Percentiles rank a stretch among this genome's conserved stretches.
These are phyloP conservation scores for Nasonia oneida DNA, from an alignment of 2,888 invertebrate genomes.

Conservation along the genomic window DNA sequence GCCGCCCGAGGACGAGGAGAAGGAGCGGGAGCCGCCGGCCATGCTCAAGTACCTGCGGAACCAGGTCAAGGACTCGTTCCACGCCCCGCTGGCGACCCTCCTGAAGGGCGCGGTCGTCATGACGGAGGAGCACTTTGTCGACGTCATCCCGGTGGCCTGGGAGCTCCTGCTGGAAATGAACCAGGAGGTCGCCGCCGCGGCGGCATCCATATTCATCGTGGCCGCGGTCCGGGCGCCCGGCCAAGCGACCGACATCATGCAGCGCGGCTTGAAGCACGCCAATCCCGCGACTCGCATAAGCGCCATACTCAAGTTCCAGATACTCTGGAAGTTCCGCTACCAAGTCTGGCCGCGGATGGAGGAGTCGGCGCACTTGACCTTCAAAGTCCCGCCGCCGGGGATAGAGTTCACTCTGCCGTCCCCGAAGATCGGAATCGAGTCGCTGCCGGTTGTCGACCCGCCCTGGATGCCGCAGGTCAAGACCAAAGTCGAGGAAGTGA, in stretches of 20 bases:
- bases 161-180: conserved; percentile 96
- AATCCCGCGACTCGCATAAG: conserved; percentile 91
- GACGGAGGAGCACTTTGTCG: conserved; percentile 91
- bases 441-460: conserved; percentile 96
- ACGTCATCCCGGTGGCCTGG: conserved; percentile 96
- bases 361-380: conserved; percentile 95
- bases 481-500: conserved; percentile 99
- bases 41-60: conserved; percentile 90
- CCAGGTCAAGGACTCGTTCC: conserved; percentile 93
- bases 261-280: conserved; percentile 90
- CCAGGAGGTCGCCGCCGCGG: conserved; percentile 90
- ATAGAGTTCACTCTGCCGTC: conserved; percentile 99
- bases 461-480: conserved; percentile 99
- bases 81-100: conserved; percentile 91
- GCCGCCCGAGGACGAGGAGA: conserved; percentile 76
- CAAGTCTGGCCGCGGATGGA: conserved; percentile 99
- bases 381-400: conserved; percentile 99
- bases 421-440: conserved; percentile 98
- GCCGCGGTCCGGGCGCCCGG: conserved; percentile 95
- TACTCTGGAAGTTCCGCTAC: conserved; percentile 97
- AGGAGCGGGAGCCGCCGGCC: conserved; percentile 83
- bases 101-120: conserved; percentile 95
- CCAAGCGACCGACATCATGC: conserved; percentile 94
- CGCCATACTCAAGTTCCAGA: conserved; percentile 93
- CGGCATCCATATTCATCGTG: conserved; percentile 94